phyloP scores from a whole-genome alignment of 2,888 invertebrate species.

The Xestia xanthographa region DNA sequence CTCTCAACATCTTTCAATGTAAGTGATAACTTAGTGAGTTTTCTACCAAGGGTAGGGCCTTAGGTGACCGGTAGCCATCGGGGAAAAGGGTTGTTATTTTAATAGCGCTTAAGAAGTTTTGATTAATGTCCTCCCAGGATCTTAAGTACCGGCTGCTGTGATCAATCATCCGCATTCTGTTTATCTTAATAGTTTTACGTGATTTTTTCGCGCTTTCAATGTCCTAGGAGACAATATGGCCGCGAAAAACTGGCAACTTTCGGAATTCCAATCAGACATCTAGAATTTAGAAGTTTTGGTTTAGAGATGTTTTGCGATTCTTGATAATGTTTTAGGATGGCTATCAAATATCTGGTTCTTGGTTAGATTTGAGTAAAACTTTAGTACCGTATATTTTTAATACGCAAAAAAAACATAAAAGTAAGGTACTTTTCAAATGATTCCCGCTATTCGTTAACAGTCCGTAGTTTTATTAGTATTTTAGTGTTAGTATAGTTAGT shows the following conservation, averaged over 20 bases:
- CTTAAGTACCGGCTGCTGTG: conserved; percentile 52
- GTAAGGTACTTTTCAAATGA: not conserved
- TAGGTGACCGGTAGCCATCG: conserved; percentile 55
- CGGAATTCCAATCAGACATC: not conserved
- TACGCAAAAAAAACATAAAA: not conserved
- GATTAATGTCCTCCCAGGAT: conserved; percentile 67
- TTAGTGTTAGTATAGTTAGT: too few species aligned
- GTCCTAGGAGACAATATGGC: conserved; percentile 8
- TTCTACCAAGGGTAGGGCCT: conserved; percentile 2
- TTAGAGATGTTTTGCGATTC: not conserved
- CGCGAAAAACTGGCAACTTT: not conserved
- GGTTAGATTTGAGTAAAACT: not conserved
- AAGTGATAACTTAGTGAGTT: conserved; percentile 41
- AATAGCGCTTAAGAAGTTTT: conserved; percentile 70
- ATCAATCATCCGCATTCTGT: conserved; percentile 63
- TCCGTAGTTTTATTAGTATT: too few species aligned
- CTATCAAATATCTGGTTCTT: not conserved
- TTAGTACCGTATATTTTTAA: not conserved
- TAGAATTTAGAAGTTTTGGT: not conserved
- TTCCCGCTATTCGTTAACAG: not conserved
- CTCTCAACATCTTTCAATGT: not conserved
- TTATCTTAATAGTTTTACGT: conserved; percentile 60
- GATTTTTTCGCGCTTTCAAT: conserved; percentile 44
- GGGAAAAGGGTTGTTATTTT: conserved; percentile 66
- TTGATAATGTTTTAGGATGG: not conserved